These are phyloP conservation scores for Enteromius treurensis DNA, from an alignment of 2,797 vertebrate species.

Conservation along the genomic window DNA sequence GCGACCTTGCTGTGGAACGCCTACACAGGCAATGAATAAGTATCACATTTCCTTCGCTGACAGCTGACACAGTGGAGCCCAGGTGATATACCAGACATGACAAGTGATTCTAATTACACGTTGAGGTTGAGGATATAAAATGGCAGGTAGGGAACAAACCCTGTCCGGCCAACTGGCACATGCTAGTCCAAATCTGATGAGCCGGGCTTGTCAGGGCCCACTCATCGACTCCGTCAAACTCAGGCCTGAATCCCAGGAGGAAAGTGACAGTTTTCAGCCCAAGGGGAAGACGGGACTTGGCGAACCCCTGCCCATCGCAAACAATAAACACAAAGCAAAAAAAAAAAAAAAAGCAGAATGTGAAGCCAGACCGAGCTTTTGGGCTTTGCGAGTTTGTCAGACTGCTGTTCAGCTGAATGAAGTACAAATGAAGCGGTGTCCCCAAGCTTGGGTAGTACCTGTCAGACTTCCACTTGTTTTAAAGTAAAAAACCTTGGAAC, in stretches of 20 bases:
- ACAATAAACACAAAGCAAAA: conserved; percentile 78
- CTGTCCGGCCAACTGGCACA: conserved; percentile 72
- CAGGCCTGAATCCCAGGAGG: conserved; percentile 69
- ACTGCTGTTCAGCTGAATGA: conserved; percentile 67
- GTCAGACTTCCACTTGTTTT: conserved; percentile 64
- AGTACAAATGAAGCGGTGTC: conserved; percentile 65
- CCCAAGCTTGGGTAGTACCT: conserved; percentile 64
- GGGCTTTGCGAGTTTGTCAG: conserved; percentile 72
- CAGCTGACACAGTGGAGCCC: conserved; percentile 83
- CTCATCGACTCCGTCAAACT: conserved; percentile 77
- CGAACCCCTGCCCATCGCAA: conserved; percentile 71
- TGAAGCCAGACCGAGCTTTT: conserved; percentile 68
- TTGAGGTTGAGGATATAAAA: conserved; percentile 83
- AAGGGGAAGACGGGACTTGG: conserved; percentile 74
- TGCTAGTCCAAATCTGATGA: conserved; percentile 75
- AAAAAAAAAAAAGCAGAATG: conserved; percentile 62
- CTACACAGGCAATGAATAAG: conserved; percentile 81
- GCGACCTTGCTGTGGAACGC: conserved; percentile 82
- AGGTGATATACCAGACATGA: conserved; percentile 87
- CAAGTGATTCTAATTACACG: conserved; percentile 87
- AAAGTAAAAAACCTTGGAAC: conserved; percentile 26
- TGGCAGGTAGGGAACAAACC: conserved; percentile 84
- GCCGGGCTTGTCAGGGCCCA: conserved; percentile 76
- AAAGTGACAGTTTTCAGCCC: conserved; percentile 81
- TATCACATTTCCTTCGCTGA: conserved; percentile 85